A percentile compares a stretch with the other conserved stretches of the same genome.
Evolutionary conservation across 64 coral and sea anemone genomes (phyloP).

Genomic region (Montipora cactus): DNA sequence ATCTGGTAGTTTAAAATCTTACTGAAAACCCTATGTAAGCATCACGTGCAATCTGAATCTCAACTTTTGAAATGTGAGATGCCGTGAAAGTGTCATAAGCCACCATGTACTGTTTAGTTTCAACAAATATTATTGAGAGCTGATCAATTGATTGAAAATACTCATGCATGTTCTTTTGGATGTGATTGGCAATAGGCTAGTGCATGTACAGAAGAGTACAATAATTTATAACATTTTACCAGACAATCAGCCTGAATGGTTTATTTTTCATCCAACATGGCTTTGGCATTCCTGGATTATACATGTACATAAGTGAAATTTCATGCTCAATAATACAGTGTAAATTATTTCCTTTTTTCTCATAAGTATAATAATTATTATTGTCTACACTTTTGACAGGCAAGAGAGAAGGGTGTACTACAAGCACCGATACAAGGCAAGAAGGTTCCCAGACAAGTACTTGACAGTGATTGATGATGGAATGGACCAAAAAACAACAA

Average conservation of each 20-base stretch:
- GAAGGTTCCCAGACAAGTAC: conserved; percentile 28
- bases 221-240: neutral
- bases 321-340: neutral
- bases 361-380: neutral
- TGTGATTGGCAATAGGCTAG: too few species aligned
- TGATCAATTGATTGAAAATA: too few species aligned
- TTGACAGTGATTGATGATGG: conserved; percentile 25
- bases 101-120: too few species aligned
- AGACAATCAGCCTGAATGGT: conserved; percentile 6
- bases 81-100: too few species aligned
- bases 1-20: too few species aligned
- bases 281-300: neutral
- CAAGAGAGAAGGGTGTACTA: conserved; percentile 61
- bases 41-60: too few species aligned
- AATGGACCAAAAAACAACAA: conserved; percentile 57
- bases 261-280: neutral
- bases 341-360: neutral
- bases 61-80: too few species aligned
- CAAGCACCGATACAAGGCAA: conserved; percentile 53
- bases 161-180: too few species aligned
- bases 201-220: too few species aligned
- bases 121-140: too few species aligned
- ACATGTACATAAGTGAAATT: neutral
- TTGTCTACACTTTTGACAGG: conserved; percentile 20
- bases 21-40: too few species aligned